Evolutionary conservation across 1,140 invertebrate species (phyloP).

Genomic region (Neuroterus valhalla): DNA sequence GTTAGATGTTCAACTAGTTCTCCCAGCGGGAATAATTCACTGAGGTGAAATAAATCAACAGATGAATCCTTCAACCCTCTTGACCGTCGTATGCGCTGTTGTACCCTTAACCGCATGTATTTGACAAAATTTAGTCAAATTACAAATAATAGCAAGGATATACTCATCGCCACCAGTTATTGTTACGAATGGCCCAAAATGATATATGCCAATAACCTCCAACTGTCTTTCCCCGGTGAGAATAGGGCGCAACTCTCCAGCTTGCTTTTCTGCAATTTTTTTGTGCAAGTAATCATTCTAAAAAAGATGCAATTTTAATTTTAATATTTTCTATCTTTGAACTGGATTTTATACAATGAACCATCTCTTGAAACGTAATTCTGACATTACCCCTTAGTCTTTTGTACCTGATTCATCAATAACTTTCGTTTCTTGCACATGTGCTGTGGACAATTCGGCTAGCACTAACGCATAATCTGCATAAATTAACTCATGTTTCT

Average conservation of each 20-base stretch:
- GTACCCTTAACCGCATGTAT: neutral
- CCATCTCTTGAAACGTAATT: neutral
- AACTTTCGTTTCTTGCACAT: neutral
- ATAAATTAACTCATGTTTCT: neutral
- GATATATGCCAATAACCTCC: slow-evolving; percentile 24
- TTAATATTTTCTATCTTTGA: neutral
- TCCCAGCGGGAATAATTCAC: neutral
- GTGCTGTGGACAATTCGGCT: neutral
- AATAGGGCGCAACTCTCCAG: slow-evolving; percentile 27
- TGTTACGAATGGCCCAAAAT: slow-evolving; percentile 54
- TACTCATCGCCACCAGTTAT: slow-evolving; percentile 44
- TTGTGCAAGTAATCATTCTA: slow-evolving; percentile 35
- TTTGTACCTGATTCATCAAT: neutral
- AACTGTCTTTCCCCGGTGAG: slow-evolving; percentile 2
- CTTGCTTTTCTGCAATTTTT: slow-evolving; percentile 18
- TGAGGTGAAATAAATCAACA: neutral
- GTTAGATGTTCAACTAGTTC: no score
- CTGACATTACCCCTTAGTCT: neutral
- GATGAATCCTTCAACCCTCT: neutral
- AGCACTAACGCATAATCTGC: neutral
- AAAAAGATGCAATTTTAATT: slow-evolving; percentile 15
- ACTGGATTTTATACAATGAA: neutral
- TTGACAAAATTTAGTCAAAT: slow-evolving; percentile 47
- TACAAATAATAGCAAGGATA: slow-evolving; percentile 51
- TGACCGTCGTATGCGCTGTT: neutral